A percentile compares a stretch with the other conserved stretches of the same genome.
Conservation (phyloP, 2,888 invertebrate genomes). For the Heliconius charithonia region DNA sequence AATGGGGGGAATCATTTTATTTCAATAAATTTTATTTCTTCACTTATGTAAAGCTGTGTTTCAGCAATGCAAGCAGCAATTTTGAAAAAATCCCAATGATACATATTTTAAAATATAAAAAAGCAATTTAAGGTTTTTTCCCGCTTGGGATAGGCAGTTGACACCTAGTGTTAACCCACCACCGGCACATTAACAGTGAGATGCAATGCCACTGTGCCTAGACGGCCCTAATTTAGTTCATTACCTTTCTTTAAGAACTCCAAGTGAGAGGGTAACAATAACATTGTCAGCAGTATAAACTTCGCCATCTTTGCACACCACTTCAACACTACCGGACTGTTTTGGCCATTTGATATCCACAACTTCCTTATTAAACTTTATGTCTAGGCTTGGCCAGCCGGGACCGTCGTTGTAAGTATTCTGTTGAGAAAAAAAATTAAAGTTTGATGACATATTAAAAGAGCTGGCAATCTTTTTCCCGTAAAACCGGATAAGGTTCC, state of each 20-base stretch:
- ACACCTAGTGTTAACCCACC: neutral
- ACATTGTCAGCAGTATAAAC: slow-evolving; percentile 84
- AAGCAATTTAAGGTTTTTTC: too few species aligned
- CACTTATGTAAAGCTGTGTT: too few species aligned
- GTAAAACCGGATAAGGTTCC: too few species aligned
- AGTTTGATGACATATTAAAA: neutral
- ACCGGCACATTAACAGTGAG: neutral
- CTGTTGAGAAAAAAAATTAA: neutral
- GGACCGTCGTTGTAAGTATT: slow-evolving; percentile 61
- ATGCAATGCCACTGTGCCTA: neutral
- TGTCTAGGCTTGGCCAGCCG: slow-evolving; percentile 60
- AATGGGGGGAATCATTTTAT: too few species aligned
- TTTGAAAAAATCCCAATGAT: too few species aligned
- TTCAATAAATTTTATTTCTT: too few species aligned
- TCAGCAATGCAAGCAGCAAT: too few species aligned
- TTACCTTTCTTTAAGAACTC: slow-evolving; percentile 86
- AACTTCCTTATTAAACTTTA: slow-evolving; percentile 65
- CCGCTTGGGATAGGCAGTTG: too few species aligned
- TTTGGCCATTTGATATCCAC: slow-evolving; percentile 60
- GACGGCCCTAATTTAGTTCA: neutral
- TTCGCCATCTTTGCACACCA: slow-evolving; percentile 80
- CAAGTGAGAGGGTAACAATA: slow-evolving; percentile 87
- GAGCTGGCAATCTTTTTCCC: too few species aligned
- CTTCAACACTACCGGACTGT: slow-evolving; percentile 60
- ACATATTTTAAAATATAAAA: too few species aligned